These are phyloP conservation scores for Callospermophilus lateralis DNA, from an alignment of 2,113 vertebrate species.

Conservation along the genomic window DNA sequence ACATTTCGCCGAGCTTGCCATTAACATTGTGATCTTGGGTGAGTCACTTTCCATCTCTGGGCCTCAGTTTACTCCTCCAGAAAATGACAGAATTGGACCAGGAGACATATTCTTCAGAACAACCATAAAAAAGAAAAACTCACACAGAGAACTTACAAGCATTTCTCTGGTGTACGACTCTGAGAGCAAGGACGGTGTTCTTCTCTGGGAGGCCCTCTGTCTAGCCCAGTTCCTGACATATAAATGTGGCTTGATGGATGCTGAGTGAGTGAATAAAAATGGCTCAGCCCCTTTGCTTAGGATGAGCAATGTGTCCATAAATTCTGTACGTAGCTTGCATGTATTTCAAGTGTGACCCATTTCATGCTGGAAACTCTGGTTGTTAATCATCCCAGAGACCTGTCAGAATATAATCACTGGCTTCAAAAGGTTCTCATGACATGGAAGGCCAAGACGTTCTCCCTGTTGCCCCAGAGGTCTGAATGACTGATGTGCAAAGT, in stretches of 20 bases:
- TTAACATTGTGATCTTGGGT: neutral
- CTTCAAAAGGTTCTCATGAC: constrained; percentile 26
- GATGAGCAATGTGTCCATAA: constrained; percentile 58
- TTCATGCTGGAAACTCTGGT: constrained; percentile 54
- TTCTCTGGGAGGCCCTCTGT: neutral
- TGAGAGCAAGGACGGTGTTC: neutral
- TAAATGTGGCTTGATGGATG: constrained; percentile 66
- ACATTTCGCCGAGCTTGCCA: neutral
- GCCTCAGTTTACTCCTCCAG: neutral
- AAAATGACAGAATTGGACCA: neutral
- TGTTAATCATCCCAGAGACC: constrained; percentile 70
- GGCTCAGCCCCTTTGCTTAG: constrained; percentile 56
- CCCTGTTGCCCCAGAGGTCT: neutral
- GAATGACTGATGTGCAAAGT: constrained; percentile 7
- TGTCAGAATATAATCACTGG: constrained; percentile 60
- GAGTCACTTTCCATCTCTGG: neutral
- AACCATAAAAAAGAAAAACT: neutral
- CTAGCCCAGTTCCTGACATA: constrained; percentile 34
- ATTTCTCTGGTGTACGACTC: constrained; percentile 38
- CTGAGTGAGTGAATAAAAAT: constrained; percentile 59
- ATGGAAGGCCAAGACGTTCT: constrained; percentile 10
- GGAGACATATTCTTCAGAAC: neutral
- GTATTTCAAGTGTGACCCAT: constrained; percentile 75
- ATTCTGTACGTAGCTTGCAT: constrained; percentile 43
- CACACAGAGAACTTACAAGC: neutral